Percentiles rank a stretch among this genome's conserved stretches.
phyloP scores from a whole-genome alignment of 2,888 invertebrate species.

The Xestoiulus laeticollis region DNA sequence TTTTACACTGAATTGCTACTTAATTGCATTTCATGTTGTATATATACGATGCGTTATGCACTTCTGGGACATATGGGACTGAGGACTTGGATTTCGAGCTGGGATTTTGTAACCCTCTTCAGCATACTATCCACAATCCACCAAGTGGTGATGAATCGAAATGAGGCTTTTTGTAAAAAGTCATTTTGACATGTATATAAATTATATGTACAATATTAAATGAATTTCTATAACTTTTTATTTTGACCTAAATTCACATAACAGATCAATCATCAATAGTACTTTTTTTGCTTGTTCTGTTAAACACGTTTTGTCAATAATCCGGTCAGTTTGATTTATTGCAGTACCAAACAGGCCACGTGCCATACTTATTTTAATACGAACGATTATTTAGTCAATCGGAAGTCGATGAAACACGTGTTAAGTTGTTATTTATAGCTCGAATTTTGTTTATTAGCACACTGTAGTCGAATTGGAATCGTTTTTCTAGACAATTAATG shows the following conservation, averaged over 20 bases:
- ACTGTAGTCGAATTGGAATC: not conserved
- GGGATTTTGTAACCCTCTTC: no score
- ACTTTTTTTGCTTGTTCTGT: not conserved
- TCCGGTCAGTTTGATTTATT: not conserved
- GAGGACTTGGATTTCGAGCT: no score
- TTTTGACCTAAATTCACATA: not conserved
- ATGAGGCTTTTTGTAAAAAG: not conserved
- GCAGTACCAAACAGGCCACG: not conserved
- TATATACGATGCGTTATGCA: not conserved
- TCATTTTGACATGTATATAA: not conserved
- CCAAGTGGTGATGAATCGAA: no score
- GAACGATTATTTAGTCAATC: not conserved
- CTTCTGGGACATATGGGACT: no score
- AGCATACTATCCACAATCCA: no score
- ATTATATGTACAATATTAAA: no score
- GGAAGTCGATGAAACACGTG: not conserved
- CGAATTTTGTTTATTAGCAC: not conserved
- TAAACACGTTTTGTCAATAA: not conserved
- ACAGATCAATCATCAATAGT: not conserved
- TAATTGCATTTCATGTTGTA: slow-evolving; percentile 2
- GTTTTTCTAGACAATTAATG: not conserved
- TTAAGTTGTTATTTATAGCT: not conserved
- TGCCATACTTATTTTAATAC: not conserved
- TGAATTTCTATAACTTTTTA: no score
- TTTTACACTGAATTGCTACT: not conserved